phyloP scores from a whole-genome alignment of 1,140 invertebrate genomes.

The Bradysia coprophila region DNA sequence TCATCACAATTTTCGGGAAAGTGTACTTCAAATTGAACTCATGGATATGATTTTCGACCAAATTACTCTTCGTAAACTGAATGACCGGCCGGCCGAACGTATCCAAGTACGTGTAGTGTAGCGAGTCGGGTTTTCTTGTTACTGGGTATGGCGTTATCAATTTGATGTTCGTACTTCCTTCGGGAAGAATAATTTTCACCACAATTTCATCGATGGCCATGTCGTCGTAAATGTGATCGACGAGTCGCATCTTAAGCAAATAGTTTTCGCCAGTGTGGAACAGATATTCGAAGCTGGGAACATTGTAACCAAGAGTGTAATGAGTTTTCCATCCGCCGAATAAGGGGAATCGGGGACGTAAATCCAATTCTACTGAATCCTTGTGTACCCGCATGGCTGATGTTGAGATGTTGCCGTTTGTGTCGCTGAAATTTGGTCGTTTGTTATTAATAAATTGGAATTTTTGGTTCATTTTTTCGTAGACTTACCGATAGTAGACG shows the following conservation, averaged over 20 bases:
- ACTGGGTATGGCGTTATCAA: constrained; percentile 70
- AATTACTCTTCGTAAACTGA: constrained; percentile 64
- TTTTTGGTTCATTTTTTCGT: background rate
- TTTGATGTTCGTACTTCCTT: constrained; percentile 69
- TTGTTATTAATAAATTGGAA: background rate
- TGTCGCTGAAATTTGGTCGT: constrained; percentile 44
- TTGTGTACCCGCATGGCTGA: constrained; percentile 74
- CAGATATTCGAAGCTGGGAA: constrained; percentile 92
- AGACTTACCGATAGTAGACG: constrained; percentile 49
- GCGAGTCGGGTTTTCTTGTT: constrained; percentile 46
- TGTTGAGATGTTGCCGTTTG: constrained; percentile 98
- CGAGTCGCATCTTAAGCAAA: constrained; percentile 73
- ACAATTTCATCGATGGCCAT: constrained; percentile 85
- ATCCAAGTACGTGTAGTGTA: constrained; percentile 91
- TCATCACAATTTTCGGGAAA: constrained; percentile 67
- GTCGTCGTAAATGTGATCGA: constrained; percentile 95
- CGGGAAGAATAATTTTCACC: constrained; percentile 86
- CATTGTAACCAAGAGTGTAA: constrained; percentile 92
- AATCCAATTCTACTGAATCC: constrained; percentile 86
- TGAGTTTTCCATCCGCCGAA: constrained; percentile 99
- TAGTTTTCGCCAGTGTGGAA: constrained; percentile 67
- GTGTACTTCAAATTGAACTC: constrained; percentile 74
- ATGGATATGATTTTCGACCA: constrained; percentile 95
- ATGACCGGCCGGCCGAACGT: constrained; percentile 83
- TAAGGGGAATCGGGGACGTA: constrained; percentile 88